Evolutionary conservation across 2,113 vertebrate genomes (phyloP).

Genomic region (Rhegmatorhina hoffmannsi): DNA sequence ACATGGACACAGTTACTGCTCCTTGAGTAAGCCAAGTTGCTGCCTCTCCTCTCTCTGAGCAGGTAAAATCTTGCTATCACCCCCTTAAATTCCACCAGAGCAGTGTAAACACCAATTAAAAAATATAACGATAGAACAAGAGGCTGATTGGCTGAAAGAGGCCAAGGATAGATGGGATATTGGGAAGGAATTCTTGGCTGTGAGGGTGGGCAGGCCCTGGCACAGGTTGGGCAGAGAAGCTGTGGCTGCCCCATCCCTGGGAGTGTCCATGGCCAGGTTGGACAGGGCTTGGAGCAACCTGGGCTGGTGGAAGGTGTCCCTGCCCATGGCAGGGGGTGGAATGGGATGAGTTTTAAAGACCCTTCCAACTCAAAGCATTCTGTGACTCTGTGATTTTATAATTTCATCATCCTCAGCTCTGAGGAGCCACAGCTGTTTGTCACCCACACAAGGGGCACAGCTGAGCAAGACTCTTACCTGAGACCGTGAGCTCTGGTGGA

Average conservation of each 20-base stretch:
- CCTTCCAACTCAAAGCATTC: not conserved
- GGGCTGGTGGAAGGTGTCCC: fast-evolving
- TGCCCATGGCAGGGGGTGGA: not conserved
- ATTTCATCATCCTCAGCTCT: not conserved
- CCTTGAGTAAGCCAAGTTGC: not conserved
- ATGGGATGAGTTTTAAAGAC: fast-evolving
- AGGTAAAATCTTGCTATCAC: not conserved
- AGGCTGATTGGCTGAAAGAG: not conserved
- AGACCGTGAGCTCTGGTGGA: conserved; percentile 80
- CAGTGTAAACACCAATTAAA: not conserved
- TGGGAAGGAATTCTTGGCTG: not conserved
- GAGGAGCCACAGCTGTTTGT: not conserved
- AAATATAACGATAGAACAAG: not conserved
- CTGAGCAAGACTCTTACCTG: conserved; percentile 64
- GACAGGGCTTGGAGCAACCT: fast-evolving
- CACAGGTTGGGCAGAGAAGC: not conserved
- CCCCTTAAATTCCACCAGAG: not conserved
- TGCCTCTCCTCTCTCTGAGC: not conserved
- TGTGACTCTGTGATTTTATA: not conserved
- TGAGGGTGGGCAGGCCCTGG: not conserved
- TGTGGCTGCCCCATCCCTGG: not conserved
- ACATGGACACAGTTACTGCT: not conserved
- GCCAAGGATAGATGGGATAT: not conserved
- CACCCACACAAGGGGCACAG: not conserved
- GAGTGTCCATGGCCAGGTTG: fast-evolving